phyloP scores from a whole-genome alignment of 2,113 vertebrate genomes.

The Pardalotus punctatus region DNA sequence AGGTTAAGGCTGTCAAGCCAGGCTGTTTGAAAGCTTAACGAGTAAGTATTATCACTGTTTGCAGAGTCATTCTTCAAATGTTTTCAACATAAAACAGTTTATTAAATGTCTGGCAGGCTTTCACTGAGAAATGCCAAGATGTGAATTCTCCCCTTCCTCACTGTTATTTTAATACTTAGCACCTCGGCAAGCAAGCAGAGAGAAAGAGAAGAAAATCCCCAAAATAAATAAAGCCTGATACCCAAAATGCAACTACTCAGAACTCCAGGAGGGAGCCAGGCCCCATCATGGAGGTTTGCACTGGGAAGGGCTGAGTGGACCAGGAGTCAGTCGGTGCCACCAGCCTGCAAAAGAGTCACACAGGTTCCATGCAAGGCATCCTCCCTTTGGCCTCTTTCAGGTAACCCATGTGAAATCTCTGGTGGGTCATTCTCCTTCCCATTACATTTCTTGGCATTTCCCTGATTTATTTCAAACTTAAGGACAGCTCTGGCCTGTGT shows the following conservation, averaged over 20 bases:
- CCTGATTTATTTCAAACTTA: neutral
- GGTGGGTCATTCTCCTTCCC: neutral
- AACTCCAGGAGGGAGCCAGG: neutral
- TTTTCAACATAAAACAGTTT: slow-evolving; percentile 38
- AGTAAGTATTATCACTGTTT: slow-evolving; percentile 56
- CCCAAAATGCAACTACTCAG: neutral
- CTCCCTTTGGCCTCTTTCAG: neutral
- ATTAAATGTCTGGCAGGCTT: slow-evolving; percentile 39
- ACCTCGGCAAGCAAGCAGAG: neutral
- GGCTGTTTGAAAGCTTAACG: slow-evolving; percentile 49
- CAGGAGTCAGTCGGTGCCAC: neutral
- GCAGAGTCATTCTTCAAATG: slow-evolving; percentile 53
- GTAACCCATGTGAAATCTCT: neutral
- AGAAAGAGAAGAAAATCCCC: neutral
- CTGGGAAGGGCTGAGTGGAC: neutral
- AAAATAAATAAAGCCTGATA: neutral
- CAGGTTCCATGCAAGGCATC: accelerated
- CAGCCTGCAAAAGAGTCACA: neutral
- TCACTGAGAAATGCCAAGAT: slow-evolving; percentile 29
- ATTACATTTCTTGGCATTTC: neutral
- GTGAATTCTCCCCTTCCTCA: neutral
- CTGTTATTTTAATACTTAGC: slow-evolving; percentile 33
- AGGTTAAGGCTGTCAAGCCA: slow-evolving; percentile 53
- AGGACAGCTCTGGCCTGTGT: neutral
- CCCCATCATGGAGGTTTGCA: neutral